Evolutionary conservation across 1,140 invertebrate species (phyloP).

Genomic region (Bombyx mori): DNA sequence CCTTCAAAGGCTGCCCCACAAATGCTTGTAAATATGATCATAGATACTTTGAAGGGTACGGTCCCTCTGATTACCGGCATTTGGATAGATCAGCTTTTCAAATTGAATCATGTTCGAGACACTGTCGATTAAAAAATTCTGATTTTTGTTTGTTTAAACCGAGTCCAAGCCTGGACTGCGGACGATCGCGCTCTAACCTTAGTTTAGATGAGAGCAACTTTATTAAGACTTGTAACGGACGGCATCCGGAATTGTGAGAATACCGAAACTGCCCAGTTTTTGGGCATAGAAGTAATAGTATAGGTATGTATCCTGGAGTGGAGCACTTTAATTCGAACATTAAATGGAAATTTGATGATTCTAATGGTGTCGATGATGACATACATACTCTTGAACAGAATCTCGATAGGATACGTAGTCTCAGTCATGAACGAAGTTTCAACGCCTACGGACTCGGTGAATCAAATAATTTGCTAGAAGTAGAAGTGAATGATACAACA

Average conservation of each 20-base stretch:
- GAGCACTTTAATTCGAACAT: constrained; percentile 67
- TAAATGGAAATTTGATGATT: constrained; percentile 65
- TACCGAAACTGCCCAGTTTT: constrained; percentile 64
- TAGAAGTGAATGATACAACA: constrained; percentile 51
- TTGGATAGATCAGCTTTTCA: constrained; percentile 63
- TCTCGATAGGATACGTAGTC: constrained; percentile 62
- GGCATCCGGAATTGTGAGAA: constrained; percentile 70
- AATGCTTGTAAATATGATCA: constrained; percentile 50
- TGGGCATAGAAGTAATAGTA: constrained; percentile 68
- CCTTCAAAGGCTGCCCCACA: constrained; percentile 60
- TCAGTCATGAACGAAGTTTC: constrained; percentile 55
- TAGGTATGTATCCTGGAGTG: constrained; percentile 57
- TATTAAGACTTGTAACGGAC: constrained; percentile 61
- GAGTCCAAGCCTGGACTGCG: constrained; percentile 47
- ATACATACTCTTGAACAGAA: constrained; percentile 60
- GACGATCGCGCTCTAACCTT: constrained; percentile 62
- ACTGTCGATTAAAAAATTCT: constrained; percentile 61
- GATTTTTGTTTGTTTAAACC: constrained; percentile 64
- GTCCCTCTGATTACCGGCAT: constrained; percentile 56
- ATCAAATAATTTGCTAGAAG: constrained; percentile 56
- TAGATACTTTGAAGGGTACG: constrained; percentile 63
- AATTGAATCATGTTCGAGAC: constrained; percentile 63
- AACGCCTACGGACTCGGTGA: constrained; percentile 41
- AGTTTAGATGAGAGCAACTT: constrained; percentile 67
- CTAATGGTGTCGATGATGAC: constrained; percentile 46